A percentile compares a stretch with the other conserved stretches of the same genome.
Conservation (phyloP, 2,888 invertebrate genomes). For the Diplolepis rosae region DNA sequence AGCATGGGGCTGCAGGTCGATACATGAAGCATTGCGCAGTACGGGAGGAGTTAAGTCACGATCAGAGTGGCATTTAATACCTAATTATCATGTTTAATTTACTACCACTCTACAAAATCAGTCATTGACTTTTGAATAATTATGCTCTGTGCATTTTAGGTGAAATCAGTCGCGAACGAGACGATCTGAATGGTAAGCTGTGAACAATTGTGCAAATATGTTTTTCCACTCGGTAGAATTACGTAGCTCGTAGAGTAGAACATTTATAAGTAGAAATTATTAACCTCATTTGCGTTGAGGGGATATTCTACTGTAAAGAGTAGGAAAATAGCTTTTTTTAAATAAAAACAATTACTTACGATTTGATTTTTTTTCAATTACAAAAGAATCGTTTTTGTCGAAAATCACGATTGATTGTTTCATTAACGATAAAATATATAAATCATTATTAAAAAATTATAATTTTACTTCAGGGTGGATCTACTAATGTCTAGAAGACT, state of each 20-base stretch:
- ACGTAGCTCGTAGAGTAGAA: conserved; percentile 2
- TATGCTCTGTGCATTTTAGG: conserved; percentile 69
- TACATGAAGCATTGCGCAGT: conserved; percentile 59
- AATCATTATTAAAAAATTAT: too few species aligned
- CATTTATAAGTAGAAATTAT: conserved; percentile 4
- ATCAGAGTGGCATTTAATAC: conserved; percentile 54
- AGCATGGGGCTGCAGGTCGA: conserved; percentile 67
- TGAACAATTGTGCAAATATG: conserved; percentile 33
- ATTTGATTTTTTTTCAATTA: too few species aligned
- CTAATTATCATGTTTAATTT: conserved; percentile 50
- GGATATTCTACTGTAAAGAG: too few species aligned
- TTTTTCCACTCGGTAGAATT: conserved; percentile 19
- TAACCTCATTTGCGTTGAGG: too few species aligned
- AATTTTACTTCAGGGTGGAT: too few species aligned
- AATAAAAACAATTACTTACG: too few species aligned
- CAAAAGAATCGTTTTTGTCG: too few species aligned
- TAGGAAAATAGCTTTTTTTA: too few species aligned
- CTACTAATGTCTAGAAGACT: too few species aligned
- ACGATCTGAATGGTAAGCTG: conserved; percentile 73
- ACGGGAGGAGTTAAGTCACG: conserved; percentile 55
- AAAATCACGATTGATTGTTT: too few species aligned
- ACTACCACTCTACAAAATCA: conserved; percentile 42
- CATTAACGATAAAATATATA: too few species aligned
- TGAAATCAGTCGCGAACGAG: conserved; percentile 74
- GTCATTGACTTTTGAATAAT: conserved; percentile 49